Evolutionary conservation across 2,113 vertebrate species (phyloP), one percentile per base, ranked within the genome.

Genomic region (Tenebrosternarchus preto): DNA sequence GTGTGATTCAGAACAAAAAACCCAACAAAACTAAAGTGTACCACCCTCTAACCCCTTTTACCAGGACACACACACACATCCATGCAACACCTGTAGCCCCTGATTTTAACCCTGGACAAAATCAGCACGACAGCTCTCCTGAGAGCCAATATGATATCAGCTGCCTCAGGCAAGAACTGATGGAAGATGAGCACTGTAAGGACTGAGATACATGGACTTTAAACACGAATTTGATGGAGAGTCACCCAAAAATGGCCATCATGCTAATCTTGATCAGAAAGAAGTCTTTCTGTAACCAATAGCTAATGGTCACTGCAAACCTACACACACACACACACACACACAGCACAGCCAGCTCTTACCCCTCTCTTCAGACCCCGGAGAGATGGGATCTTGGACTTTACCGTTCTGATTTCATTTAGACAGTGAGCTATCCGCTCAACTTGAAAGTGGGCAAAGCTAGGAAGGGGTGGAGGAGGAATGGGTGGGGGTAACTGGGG

Each of bases 361-460:
- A 98, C 97, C 96, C 94, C 95, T 97, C 95, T 95, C 92, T 92
- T 97, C 85, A 96, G 93, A 86, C 91, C 94, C 91, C 93, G 95
- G 93, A 98, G 93, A 92, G 96, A 96, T 89, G 95, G 91, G 89
- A 96, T 95, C 95, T 95, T 96, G 93, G 96, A 95, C 88, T 95
- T 96, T 90, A 94, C 91, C 89, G 93, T 95, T 95, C 94, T 96
- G 94, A 96, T 95, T 92, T 98, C 96, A 92, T 93, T 95, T 90
- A 96, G 94, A 94, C 95, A 96, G 94, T 95, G 96, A 92, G 94
- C 94, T 93, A 96, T 93, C 88, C 93, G 93, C 90, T 97, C 96
- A 91, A 95, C 90, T 93, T 95, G 92, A 86, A 94, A 94, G 85
- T 94, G 91, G 91, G 92, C 90, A 91, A 92, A 89, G 84, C 92